These are phyloP conservation scores for Acrobasis suavella DNA, from an alignment of 2,888 invertebrate species.

Conservation along the genomic window DNA sequence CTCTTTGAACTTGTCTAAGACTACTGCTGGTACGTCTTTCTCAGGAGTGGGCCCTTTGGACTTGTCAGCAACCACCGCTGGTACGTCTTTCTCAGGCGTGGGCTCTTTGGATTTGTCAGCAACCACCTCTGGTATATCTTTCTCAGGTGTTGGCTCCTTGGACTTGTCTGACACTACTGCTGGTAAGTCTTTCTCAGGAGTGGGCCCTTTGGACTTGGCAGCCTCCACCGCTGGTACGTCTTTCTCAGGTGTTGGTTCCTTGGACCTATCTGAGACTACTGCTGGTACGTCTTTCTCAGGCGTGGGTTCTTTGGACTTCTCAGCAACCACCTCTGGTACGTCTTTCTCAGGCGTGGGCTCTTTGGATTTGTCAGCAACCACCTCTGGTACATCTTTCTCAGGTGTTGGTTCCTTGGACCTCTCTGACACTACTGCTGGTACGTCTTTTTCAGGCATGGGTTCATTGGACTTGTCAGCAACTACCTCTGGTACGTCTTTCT, in stretches of 20 bases:
- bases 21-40: not conserved
- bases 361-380: conserved; percentile 3
- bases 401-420: not conserved
- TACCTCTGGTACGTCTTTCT: not conserved
- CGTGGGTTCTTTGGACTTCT: not conserved
- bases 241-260: conserved; percentile 6
- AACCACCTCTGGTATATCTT: not conserved
- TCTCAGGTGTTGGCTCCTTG: conserved; percentile 17
- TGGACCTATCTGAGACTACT: not conserved
- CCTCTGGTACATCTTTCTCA: not conserved
- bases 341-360: conserved; percentile 4
- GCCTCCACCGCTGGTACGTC: not conserved
- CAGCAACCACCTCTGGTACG: not conserved
- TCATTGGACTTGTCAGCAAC: not conserved
- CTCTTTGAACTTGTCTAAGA: not conserved
- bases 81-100: not conserved
- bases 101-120: not conserved
- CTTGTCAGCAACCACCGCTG: not conserved
- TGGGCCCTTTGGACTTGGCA: not conserved
- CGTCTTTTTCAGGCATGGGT: not conserved
- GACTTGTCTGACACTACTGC: not conserved
- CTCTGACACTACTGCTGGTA: too few relatives aligned
- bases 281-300: not conserved
- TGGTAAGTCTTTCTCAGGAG: not conserved
- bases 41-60: not conserved